Evolutionary conservation across 1,140 invertebrate species (phyloP).

Genomic region (Platyscapa corneri): DNA sequence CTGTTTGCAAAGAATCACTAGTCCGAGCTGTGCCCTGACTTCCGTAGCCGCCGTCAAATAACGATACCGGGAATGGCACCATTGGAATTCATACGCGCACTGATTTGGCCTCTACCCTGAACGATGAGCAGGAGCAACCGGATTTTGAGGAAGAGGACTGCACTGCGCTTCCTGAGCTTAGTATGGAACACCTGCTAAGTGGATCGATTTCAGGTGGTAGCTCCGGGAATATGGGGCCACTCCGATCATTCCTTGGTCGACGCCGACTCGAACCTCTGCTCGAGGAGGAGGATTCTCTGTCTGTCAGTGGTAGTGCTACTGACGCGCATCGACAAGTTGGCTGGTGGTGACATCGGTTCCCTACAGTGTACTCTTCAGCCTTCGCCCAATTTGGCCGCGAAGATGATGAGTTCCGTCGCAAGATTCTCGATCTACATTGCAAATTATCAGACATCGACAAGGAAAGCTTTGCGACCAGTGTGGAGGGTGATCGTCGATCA

Average conservation of each 20-base stretch:
- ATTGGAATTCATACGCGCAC: constrained; percentile 24
- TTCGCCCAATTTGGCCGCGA: constrained; percentile 67
- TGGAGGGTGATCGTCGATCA: constrained; percentile 52
- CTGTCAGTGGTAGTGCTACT: constrained; percentile 60
- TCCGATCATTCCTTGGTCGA: constrained; percentile 67
- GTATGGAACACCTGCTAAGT: constrained; percentile 71
- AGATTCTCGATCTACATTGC: constrained; percentile 69
- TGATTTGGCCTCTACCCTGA: constrained; percentile 42
- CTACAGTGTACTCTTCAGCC: constrained; percentile 58
- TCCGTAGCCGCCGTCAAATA: constrained; percentile 69
- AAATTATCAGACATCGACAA: constrained; percentile 69
- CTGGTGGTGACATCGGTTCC: constrained; percentile 74
- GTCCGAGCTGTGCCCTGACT: constrained; percentile 71
- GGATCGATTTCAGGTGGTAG: constrained; percentile 27
- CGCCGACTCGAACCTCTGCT: constrained; percentile 70
- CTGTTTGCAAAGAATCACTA: constrained; percentile 73
- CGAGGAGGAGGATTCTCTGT: constrained; percentile 71
- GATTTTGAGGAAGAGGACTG: constrained; percentile 58
- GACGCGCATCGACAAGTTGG: constrained; percentile 64
- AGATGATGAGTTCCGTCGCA: constrained; percentile 69
- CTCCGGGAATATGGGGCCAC: constrained; percentile 58
- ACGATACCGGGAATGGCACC: constrained; percentile 60
- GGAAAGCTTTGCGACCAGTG: not conserved
- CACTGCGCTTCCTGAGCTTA: constrained; percentile 64
- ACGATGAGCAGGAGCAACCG: constrained; percentile 51